Base-by-base conservation (phyloP, 2,797 vertebrate genomes). In the Choloepus didactylus region DNA sequence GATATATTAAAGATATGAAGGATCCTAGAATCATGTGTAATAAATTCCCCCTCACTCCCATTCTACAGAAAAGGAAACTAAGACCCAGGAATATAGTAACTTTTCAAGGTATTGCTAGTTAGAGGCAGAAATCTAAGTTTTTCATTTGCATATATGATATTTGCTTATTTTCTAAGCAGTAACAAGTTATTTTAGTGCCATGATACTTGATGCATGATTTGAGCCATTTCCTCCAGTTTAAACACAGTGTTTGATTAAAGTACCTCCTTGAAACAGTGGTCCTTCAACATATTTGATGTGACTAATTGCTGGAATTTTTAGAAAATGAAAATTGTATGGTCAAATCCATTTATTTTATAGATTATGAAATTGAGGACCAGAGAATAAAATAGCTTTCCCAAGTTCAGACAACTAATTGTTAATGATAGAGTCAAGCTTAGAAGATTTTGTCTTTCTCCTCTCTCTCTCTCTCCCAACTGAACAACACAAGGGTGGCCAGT, bases 141-240 rank as follows among this genome's bases (percentile, higher is more conserved):
- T 51, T 95, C 25, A 9, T 25, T 35, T 62, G 18, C 5, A 80
- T 49, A 67, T 54, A 79, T 44, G 16, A 38, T 38, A 88, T 59
- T 51, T 64, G 6, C 76, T 91, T 89, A 70, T 81, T 83, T 93
- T n/a, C 18, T 85, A 79, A 88, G 10, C 19, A 84, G 56, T 80
- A 75, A 85, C 2, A 29, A 60, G 6, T 85, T 67, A 18, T 64
- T 94, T 81, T 67, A n/a, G 66, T 88, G 54, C 29, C 44, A 46
- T 89, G 2, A 51, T 54, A 8, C 35, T 79, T 75, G 8, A 25
- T 67, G 4, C 64, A 27, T 91, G 5, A 62, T 92, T 3, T 87
- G 25, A 91, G 9, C n/a, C 11, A 46, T 88, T 80, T 66, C 27
- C 4, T 6, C 7, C 5, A 62, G 9, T 11, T 14, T 56, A 44